Conservation (phyloP, 2,888 invertebrate species). For the Diadromus collaris region DNA sequence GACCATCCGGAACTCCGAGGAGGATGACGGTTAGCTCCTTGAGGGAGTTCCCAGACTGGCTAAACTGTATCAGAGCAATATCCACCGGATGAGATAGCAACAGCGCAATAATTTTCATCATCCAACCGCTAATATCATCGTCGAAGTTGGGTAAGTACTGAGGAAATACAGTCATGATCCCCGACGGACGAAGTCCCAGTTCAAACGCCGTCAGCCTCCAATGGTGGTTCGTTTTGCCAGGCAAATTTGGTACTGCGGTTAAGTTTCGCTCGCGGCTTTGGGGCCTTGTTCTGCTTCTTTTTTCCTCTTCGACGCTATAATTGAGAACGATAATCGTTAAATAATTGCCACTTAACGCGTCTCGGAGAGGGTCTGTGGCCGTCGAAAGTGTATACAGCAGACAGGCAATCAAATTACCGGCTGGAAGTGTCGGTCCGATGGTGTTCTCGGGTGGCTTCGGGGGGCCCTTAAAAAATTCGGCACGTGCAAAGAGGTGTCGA, state of each 20-base stretch:
- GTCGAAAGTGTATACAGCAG: slow-evolving; percentile 25
- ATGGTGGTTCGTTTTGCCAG: slow-evolving; percentile 14
- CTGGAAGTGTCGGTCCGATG: slow-evolving; percentile 50
- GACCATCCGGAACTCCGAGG: slow-evolving; percentile 3
- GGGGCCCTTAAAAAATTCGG: slow-evolving; percentile 47
- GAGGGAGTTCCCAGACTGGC: neutral
- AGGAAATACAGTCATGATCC: neutral
- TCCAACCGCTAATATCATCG: neutral
- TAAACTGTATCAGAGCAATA: slow-evolving; percentile 8
- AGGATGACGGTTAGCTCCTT: neutral
- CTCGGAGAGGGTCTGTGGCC: slow-evolving; percentile 22
- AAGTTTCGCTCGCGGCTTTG: neutral
- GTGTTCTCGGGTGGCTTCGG: slow-evolving; percentile 25
- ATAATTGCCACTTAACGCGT: slow-evolving; percentile 57
- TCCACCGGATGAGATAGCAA: neutral
- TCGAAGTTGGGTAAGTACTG: neutral
- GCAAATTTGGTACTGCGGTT: slow-evolving; percentile 12
- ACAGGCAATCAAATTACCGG: slow-evolving; percentile 53
- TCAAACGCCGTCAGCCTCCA: neutral
- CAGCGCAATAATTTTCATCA: neutral
- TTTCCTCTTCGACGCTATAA: slow-evolving; percentile 16
- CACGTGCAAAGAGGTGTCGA: slow-evolving; percentile 62
- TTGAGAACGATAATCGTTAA: slow-evolving; percentile 55
- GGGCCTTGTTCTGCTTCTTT: neutral
- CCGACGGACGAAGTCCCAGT: neutral